Conservation (phyloP, 2,888 invertebrate genomes). For the Cylindroiulus punctatus region DNA sequence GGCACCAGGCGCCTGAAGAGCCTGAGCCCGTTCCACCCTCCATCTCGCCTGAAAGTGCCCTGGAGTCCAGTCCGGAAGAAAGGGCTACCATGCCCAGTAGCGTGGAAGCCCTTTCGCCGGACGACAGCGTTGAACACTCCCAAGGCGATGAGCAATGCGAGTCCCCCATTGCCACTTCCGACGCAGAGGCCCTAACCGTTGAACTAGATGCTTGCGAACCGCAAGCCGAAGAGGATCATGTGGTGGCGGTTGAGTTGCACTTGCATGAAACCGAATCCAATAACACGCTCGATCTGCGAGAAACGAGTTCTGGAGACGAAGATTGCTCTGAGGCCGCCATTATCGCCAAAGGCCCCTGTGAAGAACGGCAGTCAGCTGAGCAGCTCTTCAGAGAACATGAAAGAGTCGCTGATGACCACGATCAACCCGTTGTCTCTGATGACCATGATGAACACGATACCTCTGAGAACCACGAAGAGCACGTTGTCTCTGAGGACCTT, state of each 20-base stretch:
- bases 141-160: slow-evolving; percentile 43
- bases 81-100: slow-evolving; percentile 47
- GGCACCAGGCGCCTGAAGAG: slow-evolving; percentile 37
- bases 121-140: slow-evolving; percentile 26
- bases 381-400: slow-evolving; percentile 15
- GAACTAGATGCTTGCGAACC: slow-evolving; percentile 36
- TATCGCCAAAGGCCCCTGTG: neutral
- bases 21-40: neutral
- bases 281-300: slow-evolving; percentile 24
- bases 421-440: neutral
- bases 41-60: slow-evolving; percentile 52
- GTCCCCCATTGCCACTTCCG: neutral
- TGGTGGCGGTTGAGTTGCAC: slow-evolving; percentile 51
- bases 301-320: neutral
- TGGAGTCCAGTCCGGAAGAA: slow-evolving; percentile 53
- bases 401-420: neutral
- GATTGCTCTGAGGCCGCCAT: neutral
- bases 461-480: neutral
- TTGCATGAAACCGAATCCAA: slow-evolving; percentile 52
- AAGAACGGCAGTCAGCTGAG: slow-evolving; percentile 15
- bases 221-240: slow-evolving; percentile 13
- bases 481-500: no score
- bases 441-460: neutral
- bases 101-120: slow-evolving; percentile 48
- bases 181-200: neutral